Conservation (phyloP, 2,888 invertebrate species). For the Catocala sponsa region DNA sequence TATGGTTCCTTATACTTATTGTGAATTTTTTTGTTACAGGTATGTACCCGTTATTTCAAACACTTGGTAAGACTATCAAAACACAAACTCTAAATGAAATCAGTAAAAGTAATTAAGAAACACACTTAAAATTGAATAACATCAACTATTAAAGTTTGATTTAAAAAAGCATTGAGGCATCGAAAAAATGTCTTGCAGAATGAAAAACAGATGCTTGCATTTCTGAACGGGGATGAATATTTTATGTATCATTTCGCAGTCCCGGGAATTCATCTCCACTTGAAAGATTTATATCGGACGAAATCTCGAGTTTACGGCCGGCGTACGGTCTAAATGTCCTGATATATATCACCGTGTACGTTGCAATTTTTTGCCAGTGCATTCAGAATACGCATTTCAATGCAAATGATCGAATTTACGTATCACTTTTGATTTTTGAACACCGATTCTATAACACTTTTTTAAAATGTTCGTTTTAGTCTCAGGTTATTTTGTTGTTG, state of each 20-base stretch:
- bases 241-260: conserved; percentile 84
- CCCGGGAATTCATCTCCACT: conserved; percentile 79
- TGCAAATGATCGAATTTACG: conserved; percentile 23
- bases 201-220: conserved; percentile 81
- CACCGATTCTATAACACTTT: too few relatives aligned
- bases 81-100: too few relatives aligned
- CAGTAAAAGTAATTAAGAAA: background rate
- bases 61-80: conserved; percentile 10
- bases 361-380: conserved; percentile 64
- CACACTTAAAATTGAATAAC: background rate
- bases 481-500: too few relatives aligned
- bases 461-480: too few relatives aligned
- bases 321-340: conserved; percentile 66
- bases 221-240: conserved; percentile 80
- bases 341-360: conserved; percentile 62
- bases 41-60: conserved; percentile 38
- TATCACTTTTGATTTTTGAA: conserved; percentile 3
- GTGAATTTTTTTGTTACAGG: conserved; percentile 47
- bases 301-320: conserved; percentile 78
- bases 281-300: conserved; percentile 83
- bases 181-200: conserved; percentile 56
- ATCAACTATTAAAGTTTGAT: conserved; percentile 23
- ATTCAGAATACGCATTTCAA: conserved; percentile 46
- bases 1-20: conserved; percentile 17
- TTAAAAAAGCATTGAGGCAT: conserved; percentile 27